Percentiles rank a stretch among this genome's conserved stretches.
Evolutionary conservation across 2,797 vertebrate genomes (phyloP).

Genomic region (Psittacula derbiana): DNA sequence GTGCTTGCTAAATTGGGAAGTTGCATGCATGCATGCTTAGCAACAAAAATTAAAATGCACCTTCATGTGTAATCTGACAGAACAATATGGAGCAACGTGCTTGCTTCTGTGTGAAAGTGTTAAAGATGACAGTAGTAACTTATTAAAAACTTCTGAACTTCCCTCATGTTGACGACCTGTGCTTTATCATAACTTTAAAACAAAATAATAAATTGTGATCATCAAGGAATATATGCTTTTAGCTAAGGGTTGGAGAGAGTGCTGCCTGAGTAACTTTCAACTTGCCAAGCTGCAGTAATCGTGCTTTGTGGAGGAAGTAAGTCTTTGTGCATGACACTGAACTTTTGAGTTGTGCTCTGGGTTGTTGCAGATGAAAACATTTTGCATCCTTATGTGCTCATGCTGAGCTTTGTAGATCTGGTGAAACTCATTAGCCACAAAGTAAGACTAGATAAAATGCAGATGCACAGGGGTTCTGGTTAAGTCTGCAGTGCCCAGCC

Average conservation of each 20-base stretch:
- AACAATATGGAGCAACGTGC: not conserved
- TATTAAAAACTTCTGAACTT: not conserved
- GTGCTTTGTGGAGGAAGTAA: not conserved
- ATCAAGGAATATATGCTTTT: not conserved
- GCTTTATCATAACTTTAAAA: not conserved
- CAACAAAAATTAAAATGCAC: not conserved
- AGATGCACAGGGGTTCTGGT: not conserved
- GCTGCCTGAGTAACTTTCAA: not conserved
- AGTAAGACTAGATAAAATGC: not conserved
- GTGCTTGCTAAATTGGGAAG: not conserved
- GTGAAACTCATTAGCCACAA: fast-evolving
- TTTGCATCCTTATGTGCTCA: not conserved
- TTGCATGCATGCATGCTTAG: not conserved
- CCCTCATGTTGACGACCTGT: not conserved
- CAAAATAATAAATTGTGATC: not conserved
- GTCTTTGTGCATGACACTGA: not conserved
- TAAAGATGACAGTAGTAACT: not conserved
- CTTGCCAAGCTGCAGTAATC: not conserved
- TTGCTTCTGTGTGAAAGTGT: not conserved
- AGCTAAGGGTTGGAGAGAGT: not conserved
- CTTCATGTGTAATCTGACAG: not conserved
- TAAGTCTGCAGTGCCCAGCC: not conserved
- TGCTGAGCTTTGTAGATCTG: not conserved
- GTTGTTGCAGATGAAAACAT: not conserved
- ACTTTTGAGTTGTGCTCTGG: not conserved